Percentiles rank a stretch among this genome's conserved stretches.
These are phyloP conservation scores for Lethrus apterus DNA, from an alignment of 1,140 invertebrate genomes.

Conservation along the genomic window DNA sequence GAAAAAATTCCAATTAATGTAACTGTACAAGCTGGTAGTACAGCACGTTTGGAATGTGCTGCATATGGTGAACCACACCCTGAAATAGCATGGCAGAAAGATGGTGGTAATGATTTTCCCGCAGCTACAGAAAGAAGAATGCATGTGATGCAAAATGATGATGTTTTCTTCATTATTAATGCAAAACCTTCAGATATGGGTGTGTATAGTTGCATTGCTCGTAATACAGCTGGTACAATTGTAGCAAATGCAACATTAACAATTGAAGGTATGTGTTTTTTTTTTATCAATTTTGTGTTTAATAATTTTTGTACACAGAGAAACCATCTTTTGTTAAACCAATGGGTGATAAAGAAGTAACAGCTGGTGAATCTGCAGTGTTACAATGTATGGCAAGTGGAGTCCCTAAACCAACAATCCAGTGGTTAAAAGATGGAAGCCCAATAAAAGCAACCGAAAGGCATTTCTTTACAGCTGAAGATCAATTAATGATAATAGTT, in stretches of 20 bases:
- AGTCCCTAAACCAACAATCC: conserved; percentile 77
- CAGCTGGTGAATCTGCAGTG: conserved; percentile 70
- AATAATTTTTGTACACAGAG: conserved; percentile 47
- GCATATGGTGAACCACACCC: conserved; percentile 82
- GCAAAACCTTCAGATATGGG: conserved; percentile 83
- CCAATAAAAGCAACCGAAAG: conserved; percentile 63
- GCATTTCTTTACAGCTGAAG: conserved; percentile 73
- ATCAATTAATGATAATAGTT: conserved; percentile 82
- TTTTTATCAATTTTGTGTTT: conserved; percentile 18
- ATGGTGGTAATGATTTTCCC: conserved; percentile 91
- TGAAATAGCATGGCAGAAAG: conserved; percentile 88
- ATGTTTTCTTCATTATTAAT: conserved; percentile 87
- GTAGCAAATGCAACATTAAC: conserved; percentile 83
- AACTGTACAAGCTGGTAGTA: conserved; percentile 73
- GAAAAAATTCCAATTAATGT: conserved; percentile 78
- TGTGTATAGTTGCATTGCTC: conserved; percentile 88
- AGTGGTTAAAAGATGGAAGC: conserved; percentile 81
- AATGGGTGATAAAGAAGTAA: conserved; percentile 76
- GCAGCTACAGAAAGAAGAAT: conserved; percentile 88
- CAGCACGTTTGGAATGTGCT: conserved; percentile 84
- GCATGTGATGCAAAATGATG: conserved; percentile 86
- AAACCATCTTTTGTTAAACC: conserved; percentile 76
- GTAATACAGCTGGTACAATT: conserved; percentile 80
- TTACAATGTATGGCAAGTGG: conserved; percentile 82
- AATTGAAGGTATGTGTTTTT: conserved; percentile 59